phyloP scores from a whole-genome alignment of 2,888 invertebrate genomes.

The Leucania comma region DNA sequence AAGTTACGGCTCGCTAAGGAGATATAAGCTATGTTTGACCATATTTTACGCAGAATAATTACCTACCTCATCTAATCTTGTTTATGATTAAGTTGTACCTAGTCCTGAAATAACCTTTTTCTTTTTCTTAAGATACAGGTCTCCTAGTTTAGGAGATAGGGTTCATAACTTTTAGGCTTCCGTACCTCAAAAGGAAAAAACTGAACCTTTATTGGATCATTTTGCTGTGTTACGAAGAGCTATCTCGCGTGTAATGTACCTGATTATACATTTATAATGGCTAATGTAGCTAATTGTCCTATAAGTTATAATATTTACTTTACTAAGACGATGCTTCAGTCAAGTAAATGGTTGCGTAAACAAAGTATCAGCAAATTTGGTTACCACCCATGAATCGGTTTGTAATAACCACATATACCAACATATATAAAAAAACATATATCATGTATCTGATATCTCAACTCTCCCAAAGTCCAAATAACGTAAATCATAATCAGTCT shows the following conservation, averaged over 20 bases:
- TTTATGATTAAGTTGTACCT: background rate
- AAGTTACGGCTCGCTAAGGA: background rate
- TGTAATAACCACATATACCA: background rate
- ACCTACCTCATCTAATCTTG: background rate
- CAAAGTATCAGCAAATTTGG: background rate
- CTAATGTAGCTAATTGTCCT: background rate
- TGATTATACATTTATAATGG: background rate
- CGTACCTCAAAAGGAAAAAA: too few species aligned
- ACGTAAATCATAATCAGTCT: slow-evolving; percentile 28
- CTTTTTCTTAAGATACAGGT: too few species aligned
- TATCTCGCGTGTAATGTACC: background rate
- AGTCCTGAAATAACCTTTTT: background rate
- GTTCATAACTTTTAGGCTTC: too few species aligned
- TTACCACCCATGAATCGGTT: background rate
- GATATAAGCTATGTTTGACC: background rate
- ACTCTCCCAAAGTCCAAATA: background rate
- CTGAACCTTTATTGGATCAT: too few species aligned
- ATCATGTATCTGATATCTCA: background rate
- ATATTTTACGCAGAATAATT: background rate
- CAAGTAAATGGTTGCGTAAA: background rate
- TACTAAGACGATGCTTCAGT: too few species aligned
- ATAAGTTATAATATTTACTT: too few species aligned
- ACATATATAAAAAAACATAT: background rate
- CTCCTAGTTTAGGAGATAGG: too few species aligned
- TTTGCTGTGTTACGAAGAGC: background rate